These are phyloP conservation scores for Furnarius figulus DNA, from an alignment of 2,113 vertebrate genomes.

Conservation along the genomic window DNA sequence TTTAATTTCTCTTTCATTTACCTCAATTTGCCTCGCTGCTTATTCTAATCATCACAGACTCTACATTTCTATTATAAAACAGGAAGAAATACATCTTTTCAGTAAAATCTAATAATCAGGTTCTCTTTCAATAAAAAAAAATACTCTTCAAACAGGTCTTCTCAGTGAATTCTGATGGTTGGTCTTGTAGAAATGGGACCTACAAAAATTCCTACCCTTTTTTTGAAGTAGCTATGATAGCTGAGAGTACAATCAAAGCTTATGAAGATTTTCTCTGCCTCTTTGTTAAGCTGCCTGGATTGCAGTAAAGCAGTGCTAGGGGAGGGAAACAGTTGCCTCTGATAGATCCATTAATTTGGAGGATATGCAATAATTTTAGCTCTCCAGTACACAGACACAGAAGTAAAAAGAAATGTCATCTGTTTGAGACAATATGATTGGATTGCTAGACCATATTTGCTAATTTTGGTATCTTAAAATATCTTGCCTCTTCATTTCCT, in stretches of 20 bases:
- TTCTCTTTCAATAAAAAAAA: neutral
- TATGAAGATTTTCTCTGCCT: neutral
- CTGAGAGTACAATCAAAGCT: neutral
- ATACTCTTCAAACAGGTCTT: fast-evolving
- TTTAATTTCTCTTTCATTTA: neutral
- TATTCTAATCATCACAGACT: neutral
- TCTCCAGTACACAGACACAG: neutral
- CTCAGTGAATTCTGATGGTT: neutral
- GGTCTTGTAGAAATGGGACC: neutral
- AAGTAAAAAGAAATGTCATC: neutral
- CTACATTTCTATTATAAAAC: neutral
- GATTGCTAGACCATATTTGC: neutral
- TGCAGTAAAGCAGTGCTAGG: neutral
- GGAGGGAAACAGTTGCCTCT: neutral
- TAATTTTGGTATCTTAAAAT: neutral
- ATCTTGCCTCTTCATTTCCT: neutral
- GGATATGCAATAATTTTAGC: neutral
- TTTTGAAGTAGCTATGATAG: neutral
- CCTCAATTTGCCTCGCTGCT: neutral
- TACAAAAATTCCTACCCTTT: neutral
- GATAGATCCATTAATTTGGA: neutral
- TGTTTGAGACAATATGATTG: neutral
- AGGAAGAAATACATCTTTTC: neutral
- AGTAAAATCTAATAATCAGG: neutral
- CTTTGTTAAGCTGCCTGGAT: neutral